These are phyloP conservation scores for Sphaeridia pumilis DNA, from an alignment of 2,888 invertebrate species.

Conservation along the genomic window DNA sequence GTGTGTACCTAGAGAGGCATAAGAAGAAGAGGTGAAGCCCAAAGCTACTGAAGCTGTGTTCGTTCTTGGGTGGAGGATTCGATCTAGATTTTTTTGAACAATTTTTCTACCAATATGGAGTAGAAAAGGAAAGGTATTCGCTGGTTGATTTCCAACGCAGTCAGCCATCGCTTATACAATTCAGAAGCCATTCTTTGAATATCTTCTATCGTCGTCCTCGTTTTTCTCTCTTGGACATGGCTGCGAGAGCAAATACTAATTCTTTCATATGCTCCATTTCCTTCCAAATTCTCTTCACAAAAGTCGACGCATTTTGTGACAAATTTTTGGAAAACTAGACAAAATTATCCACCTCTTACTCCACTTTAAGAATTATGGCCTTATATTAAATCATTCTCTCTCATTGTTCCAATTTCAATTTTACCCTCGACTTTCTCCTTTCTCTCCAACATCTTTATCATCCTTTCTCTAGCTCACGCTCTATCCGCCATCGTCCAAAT, in stretches of 20 bases:
- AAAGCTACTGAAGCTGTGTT: too few relatives aligned
- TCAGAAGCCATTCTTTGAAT: too few relatives aligned
- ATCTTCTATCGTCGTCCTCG: too few relatives aligned
- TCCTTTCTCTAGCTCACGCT: neutral
- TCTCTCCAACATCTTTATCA: neutral
- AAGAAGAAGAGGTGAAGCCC: too few relatives aligned
- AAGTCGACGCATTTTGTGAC: neutral
- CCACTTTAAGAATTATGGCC: neutral
- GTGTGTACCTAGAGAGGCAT: too few relatives aligned
- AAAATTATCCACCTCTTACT: neutral
- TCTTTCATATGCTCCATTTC: conserved; percentile 1
- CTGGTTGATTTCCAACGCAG: too few relatives aligned
- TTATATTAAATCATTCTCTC: neutral
- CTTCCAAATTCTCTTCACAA: neutral
- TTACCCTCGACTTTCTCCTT: neutral
- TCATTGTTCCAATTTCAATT: neutral
- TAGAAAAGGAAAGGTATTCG: too few relatives aligned
- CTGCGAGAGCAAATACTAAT: neutral
- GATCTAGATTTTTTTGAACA: too few relatives aligned
- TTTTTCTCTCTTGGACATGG: neutral
- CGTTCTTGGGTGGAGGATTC: too few relatives aligned
- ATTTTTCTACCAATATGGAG: too few relatives aligned
- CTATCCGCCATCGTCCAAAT: neutral
- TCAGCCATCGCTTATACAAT: too few relatives aligned
- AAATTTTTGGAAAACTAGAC: neutral